Evolutionary conservation across 2,797 vertebrate genomes (phyloP), one percentile per base, ranked within the genome.

Genomic region (Streptopelia turtur): DNA sequence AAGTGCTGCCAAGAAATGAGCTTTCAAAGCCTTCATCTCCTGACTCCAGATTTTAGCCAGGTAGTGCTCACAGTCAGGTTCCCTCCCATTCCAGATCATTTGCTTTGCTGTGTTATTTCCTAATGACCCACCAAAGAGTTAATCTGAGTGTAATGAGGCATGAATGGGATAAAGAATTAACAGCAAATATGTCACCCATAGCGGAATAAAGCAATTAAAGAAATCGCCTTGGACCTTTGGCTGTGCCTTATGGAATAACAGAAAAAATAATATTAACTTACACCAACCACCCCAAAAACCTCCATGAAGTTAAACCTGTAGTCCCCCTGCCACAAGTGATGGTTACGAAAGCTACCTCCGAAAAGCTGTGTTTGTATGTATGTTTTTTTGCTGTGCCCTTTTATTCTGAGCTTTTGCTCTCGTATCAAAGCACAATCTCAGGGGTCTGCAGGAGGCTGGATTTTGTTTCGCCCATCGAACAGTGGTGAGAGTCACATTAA

Each of bases 381-480:
- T 1, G 27, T 59, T 91, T 84, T 78, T 84, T 78, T 30, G 16
- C 23, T 6, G 0, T 21, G 10, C 8, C 39, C 16, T 45, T 39
- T 52, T 5, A 30, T 56, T 56, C 63, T 50, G 30, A 6, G 13
- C 37, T 70, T 37, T 49, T 33, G 20, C 16, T 60, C 50, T 28
- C 45, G 12, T 28, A 30, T 10, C 50, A 39, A 72, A 86, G 41
- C 18, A 56, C 0, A 1, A 41, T 10, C 39, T 13, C 0, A 0
- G 61, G 50, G 27, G 30, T 24, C 49, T 68, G 66, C 33, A 37
- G 14, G 13, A 13, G 33, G 16, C 14, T 71, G 41, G 65, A 50
- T 45, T 66, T 70, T 21, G 20, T 10, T 10, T 17, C 0, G 0
- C 7, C 72, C 43, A 23, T 16, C 23, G 8, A 59, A 24, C 3